Conservation (phyloP, 2,113 vertebrate species). For the Cephalopholis sonnerati region DNA sequence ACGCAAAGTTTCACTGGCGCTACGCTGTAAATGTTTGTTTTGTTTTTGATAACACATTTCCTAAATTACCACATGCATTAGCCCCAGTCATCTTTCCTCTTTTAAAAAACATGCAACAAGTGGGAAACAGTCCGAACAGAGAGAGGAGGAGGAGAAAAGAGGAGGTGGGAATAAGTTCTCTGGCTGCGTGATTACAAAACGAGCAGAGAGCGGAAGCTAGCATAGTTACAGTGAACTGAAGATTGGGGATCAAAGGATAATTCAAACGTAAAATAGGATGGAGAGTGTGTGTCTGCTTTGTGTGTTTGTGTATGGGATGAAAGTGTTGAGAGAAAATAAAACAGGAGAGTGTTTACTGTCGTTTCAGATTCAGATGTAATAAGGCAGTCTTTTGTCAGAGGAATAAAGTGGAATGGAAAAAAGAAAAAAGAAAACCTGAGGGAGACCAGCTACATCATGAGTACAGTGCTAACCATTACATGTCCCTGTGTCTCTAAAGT, state of each 20-base stretch:
- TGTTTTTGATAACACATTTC: conserved; percentile 85
- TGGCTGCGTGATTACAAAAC: conserved; percentile 62
- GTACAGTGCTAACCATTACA: conserved; percentile 40
- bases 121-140: conserved; percentile 84
- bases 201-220: conserved; percentile 71
- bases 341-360: conserved; percentile 64
- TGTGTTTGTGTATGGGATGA: conserved; percentile 38
- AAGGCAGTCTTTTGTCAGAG: conserved; percentile 68
- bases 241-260: conserved; percentile 70
- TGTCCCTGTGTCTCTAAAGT: conserved; percentile 51
- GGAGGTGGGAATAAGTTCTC: conserved; percentile 59
- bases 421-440: conserved; percentile 61
- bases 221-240: conserved; percentile 65
- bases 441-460: conserved; percentile 67
- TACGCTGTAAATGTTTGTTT: conserved; percentile 60
- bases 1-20: conserved; percentile 47
- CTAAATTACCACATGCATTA: conserved; percentile 88
- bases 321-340: conserved; percentile 73
- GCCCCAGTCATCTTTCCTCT: conserved; percentile 79
- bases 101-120: conserved; percentile 88
- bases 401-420: conserved; percentile 37
- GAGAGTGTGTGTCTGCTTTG: conserved; percentile 12
- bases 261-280: conserved; percentile 67
- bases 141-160: conserved; percentile 53
- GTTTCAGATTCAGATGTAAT: conserved; percentile 60